phyloP scores from a whole-genome alignment of 2,888 invertebrate genomes.

The Bimastos eiseni region DNA sequence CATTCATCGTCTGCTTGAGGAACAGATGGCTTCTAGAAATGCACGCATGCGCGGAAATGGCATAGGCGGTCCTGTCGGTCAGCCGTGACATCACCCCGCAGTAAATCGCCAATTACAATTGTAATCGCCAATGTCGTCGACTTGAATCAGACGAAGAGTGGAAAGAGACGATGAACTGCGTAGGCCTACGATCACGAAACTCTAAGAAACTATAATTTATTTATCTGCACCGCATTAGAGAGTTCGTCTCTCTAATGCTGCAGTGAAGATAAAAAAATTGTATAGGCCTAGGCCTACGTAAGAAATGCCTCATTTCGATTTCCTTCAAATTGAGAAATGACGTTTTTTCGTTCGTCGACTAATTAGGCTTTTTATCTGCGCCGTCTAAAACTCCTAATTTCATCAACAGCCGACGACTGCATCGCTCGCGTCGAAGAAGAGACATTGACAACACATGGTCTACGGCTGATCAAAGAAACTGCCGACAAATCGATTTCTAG shows the following conservation, averaged over 20 bases:
- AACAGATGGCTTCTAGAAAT: not conserved
- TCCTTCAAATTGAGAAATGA: not conserved
- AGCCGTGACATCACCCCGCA: not conserved
- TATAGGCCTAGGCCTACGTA: not conserved
- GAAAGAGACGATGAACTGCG: not conserved
- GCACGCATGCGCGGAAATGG: not conserved
- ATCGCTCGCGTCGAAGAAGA: not conserved
- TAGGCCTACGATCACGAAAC: not conserved
- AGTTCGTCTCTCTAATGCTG: too few species aligned
- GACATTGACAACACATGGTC: not conserved
- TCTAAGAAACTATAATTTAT: too few species aligned
- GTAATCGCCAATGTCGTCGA: not conserved
- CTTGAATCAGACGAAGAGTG: not conserved
- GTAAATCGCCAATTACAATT: not conserved
- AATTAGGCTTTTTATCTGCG: not conserved
- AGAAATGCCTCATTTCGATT: not conserved
- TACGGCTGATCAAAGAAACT: not conserved
- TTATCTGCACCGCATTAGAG: too few species aligned
- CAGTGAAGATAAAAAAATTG: not conserved
- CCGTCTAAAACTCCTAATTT: not conserved
- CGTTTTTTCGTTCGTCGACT: not conserved
- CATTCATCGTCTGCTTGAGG: not conserved
- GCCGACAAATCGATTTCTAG: not conserved
- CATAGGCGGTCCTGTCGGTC: not conserved
- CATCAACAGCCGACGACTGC: not conserved